A percentile compares a stretch with the other conserved stretches of the same genome.
Conservation (phyloP, 2,797 vertebrate species). For the Miichthys miiuy region DNA sequence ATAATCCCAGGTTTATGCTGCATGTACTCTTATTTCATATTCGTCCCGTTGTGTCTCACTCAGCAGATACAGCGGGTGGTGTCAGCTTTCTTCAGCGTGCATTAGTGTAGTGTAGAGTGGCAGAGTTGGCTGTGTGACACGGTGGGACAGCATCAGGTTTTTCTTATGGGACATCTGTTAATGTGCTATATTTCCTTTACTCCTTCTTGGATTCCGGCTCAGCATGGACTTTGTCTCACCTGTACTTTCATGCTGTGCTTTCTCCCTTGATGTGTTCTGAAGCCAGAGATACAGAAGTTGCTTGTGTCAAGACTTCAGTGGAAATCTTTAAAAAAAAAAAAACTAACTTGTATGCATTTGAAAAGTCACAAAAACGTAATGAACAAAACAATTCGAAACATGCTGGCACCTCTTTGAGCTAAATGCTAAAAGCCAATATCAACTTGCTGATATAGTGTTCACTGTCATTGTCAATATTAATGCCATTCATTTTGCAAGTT, state of each 20-base stretch:
- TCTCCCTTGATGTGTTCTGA: background rate
- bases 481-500: too few species aligned
- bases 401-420: background rate
- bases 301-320: background rate
- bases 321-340: background rate
- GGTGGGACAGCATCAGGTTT: constrained; percentile 12
- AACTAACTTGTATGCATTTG: background rate
- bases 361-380: background rate
- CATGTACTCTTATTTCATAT: background rate
- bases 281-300: background rate
- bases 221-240: constrained; percentile 2
- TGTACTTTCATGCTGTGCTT: background rate
- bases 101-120: too few species aligned
- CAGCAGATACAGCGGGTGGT: constrained; percentile 18
- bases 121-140: too few species aligned
- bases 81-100: background rate
- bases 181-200: constrained; percentile 8
- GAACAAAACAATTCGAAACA: background rate
- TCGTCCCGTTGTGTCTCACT: background rate
- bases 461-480: background rate
- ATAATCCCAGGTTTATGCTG: background rate
- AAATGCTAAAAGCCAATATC: background rate
- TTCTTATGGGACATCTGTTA: constrained; percentile 9
- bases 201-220: background rate
- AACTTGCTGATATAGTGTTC: too few species aligned